Evolutionary conservation across 2,113 vertebrate genomes (phyloP).

Genomic region (Taurulus bubalis): DNA sequence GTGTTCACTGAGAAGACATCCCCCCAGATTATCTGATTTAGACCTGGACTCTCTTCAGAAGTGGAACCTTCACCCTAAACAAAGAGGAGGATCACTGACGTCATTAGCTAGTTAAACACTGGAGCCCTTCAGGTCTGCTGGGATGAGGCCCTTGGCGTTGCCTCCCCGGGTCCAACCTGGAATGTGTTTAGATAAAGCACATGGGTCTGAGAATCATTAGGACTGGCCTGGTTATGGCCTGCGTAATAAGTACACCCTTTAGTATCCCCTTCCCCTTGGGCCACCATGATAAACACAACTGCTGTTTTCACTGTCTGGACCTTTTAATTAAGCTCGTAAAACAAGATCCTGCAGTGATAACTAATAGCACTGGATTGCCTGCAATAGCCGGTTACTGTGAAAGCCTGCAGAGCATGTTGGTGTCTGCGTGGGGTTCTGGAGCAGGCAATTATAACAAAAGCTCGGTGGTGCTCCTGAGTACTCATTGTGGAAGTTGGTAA

Average conservation of each 20-base stretch:
- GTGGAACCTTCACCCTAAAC: constrained; percentile 7
- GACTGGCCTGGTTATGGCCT: constrained; percentile 36
- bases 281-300: constrained; percentile 56
- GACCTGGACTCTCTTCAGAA: constrained; percentile 29
- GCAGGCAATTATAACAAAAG: constrained; percentile 32
- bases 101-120: constrained; percentile 42
- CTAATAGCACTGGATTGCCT: constrained; percentile 38
- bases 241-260: constrained; percentile 50
- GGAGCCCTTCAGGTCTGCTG: constrained; percentile 16
- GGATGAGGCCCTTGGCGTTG: constrained; percentile 28
- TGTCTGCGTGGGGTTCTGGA: constrained; percentile 32
- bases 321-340: constrained; percentile 65
- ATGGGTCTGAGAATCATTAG: constrained; percentile 55
- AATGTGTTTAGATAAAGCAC: constrained; percentile 63
- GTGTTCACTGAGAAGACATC: constrained; percentile 29
- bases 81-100: constrained; percentile 23
- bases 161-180: constrained; percentile 34
- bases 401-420: not conserved
- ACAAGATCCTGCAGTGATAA: constrained; percentile 65
- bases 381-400: constrained; percentile 23
- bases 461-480: constrained; percentile 3
- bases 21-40: constrained; percentile 15
- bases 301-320: constrained; percentile 57
- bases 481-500: constrained; percentile 24
- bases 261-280: constrained; percentile 35